phyloP scores from a whole-genome alignment of 1,140 invertebrate species.

The Metaphire vulgaris region DNA sequence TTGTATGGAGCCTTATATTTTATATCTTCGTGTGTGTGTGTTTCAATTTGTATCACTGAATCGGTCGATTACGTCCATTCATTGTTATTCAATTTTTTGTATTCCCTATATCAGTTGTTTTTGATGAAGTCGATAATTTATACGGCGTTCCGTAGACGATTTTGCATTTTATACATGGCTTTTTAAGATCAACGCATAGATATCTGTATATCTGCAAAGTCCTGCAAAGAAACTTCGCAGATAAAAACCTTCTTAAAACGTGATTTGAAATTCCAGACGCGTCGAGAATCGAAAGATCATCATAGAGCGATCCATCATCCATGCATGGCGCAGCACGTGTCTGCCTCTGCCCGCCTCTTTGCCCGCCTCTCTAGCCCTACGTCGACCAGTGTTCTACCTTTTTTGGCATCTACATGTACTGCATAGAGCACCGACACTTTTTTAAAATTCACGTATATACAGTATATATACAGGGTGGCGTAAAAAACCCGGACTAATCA shows the following conservation, averaged over 20 bases:
- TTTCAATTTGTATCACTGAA: too few relatives aligned
- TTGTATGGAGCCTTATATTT: too few relatives aligned
- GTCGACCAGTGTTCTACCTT: not conserved
- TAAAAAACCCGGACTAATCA: too few relatives aligned
- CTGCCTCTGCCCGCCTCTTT: not conserved
- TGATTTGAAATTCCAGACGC: not conserved
- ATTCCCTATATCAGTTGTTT: too few relatives aligned
- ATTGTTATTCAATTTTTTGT: too few relatives aligned
- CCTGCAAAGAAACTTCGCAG: too few relatives aligned
- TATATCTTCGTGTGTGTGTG: too few relatives aligned
- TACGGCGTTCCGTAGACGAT: too few relatives aligned
- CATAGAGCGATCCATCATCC: not conserved
- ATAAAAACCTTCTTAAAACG: too few relatives aligned
- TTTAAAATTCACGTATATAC: not conserved
- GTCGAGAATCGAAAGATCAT: not conserved
- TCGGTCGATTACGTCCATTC: too few relatives aligned
- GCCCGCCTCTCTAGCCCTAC: not conserved
- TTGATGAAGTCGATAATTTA: too few relatives aligned
- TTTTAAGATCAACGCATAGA: not conserved
- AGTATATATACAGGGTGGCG: not conserved
- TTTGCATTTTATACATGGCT: too few relatives aligned
- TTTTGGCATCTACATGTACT: not conserved
- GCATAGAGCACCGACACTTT: not conserved
- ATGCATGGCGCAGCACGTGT: not conserved
- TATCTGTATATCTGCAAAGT: not conserved